phyloP scores from a whole-genome alignment of 2,113 vertebrate species.

The Psephotus haematonotus region DNA sequence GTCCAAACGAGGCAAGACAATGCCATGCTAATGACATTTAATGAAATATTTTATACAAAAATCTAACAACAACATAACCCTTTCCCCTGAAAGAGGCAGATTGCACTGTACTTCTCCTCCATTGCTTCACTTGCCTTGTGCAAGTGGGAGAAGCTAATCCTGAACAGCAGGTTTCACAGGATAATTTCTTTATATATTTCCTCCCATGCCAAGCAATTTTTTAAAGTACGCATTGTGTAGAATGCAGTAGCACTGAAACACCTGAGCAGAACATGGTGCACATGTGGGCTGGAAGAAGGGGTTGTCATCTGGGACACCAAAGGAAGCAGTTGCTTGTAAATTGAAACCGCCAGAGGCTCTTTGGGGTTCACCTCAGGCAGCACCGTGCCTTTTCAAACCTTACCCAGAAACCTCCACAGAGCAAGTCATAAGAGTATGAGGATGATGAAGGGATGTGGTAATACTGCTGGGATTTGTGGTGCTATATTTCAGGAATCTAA shows the following conservation, averaged over 20 bases:
- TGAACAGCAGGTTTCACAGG: neutral
- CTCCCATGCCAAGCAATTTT: neutral
- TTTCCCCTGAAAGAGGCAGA: neutral
- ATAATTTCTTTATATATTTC: neutral
- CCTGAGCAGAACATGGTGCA: neutral
- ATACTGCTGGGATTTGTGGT: too few species aligned
- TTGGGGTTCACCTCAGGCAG: neutral
- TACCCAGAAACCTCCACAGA: neutral
- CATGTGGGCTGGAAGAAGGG: neutral
- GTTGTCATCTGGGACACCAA: neutral
- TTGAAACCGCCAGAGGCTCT: neutral
- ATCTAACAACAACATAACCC: constrained; percentile 5
- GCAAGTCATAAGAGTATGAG: fast-evolving
- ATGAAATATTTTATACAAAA: constrained; percentile 3
- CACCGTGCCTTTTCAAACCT: neutral
- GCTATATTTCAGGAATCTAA: neutral
- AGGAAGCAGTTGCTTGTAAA: neutral
- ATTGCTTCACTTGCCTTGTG: neutral
- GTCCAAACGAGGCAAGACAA: neutral
- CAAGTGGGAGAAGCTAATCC: neutral
- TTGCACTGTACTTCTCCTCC: neutral
- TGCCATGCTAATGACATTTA: neutral
- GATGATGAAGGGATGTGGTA: neutral
- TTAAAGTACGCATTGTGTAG: neutral
- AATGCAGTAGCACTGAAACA: neutral